Conservation (phyloP, 2,113 vertebrate genomes). For the Vulpes ferrilata region DNA sequence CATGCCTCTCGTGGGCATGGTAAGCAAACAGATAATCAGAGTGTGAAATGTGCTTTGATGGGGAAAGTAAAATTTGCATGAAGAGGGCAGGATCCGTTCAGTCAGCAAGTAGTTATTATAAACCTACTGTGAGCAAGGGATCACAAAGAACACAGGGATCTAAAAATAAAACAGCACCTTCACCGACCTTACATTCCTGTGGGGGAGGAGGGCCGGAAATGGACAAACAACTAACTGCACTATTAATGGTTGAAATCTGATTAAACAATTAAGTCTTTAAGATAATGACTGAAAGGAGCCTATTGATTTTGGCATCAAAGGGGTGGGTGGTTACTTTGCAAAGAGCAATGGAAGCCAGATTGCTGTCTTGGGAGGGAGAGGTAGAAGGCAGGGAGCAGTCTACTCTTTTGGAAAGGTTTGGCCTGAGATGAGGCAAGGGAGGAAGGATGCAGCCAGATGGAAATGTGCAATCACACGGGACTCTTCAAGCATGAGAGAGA, state of each 20-base stretch:
- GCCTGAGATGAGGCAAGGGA: background rate
- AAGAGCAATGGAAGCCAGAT: background rate
- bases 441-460: background rate
- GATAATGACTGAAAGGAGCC: background rate
- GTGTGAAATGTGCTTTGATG: background rate
- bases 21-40: background rate
- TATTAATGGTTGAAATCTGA: background rate
- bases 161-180: background rate
- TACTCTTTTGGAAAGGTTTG: background rate
- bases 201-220: background rate
- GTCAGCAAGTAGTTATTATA: background rate
- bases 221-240: background rate
- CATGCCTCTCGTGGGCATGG: background rate
- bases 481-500: background rate
- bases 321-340: background rate
- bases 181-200: background rate
- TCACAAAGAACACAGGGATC: background rate
- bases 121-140: background rate
- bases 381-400: background rate
- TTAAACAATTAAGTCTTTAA: background rate
- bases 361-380: too few relatives aligned
- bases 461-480: background rate
- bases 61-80: background rate
- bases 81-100: background rate
- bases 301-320: background rate